These are phyloP conservation scores for Seira sanloemensis DNA, from an alignment of 2,888 invertebrate genomes.

Conservation along the genomic window DNA sequence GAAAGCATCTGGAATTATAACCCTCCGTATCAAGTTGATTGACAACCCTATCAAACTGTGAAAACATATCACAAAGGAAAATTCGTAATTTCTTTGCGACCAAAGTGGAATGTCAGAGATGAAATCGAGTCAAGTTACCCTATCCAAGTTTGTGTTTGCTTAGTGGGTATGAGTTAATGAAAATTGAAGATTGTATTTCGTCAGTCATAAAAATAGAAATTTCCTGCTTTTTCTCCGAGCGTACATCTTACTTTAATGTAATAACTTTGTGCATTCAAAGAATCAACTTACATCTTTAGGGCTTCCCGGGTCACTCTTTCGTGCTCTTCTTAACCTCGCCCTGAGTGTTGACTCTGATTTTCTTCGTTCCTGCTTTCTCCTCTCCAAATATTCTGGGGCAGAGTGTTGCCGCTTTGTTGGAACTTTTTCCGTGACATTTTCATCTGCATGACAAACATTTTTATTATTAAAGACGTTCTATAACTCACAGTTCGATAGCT, in stretches of 20 bases:
- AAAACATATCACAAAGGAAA: constrained; percentile 21
- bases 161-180: background rate
- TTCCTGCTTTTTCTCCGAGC: background rate
- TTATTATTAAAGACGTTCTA: no score
- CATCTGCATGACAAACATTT: no score
- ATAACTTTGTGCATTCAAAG: background rate
- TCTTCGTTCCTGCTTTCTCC: constrained; percentile 84
- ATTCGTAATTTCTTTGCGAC: constrained; percentile 34
- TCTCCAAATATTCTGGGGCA: constrained; percentile 93
- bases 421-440: constrained; percentile 80
- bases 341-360: constrained; percentile 81
- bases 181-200: background rate
- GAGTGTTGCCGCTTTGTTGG: constrained; percentile 85
- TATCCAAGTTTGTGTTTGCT: background rate
- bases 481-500: no score
- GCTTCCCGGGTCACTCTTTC: constrained; percentile 73
- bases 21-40: constrained; percentile 36
- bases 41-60: constrained; percentile 42
- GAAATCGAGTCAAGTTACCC: no score
- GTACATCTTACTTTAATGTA: background rate
- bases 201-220: background rate
- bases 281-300: constrained; percentile 73
- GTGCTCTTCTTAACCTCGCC: constrained; percentile 76
- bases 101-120: background rate
- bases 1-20: background rate